phyloP scores from a whole-genome alignment of 1,140 invertebrate species.

The Tigriopus japonicus region DNA sequence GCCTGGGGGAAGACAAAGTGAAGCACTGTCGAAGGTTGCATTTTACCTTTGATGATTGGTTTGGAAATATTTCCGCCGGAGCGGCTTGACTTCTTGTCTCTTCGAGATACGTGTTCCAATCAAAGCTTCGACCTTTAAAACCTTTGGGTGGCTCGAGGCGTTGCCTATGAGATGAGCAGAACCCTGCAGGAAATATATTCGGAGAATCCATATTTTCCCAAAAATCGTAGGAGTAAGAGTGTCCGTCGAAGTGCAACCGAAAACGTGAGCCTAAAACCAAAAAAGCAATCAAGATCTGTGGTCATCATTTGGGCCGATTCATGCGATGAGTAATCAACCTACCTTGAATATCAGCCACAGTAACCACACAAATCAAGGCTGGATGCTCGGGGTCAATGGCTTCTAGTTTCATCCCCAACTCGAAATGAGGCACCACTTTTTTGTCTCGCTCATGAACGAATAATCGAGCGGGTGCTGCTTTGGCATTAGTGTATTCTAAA shows the following conservation, averaged over 20 bases:
- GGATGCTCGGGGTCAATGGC: conserved; percentile 10
- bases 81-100: conserved; percentile 52
- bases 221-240: conserved; percentile 70
- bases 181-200: conserved; percentile 81
- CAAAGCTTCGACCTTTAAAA: conserved; percentile 40
- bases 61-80: conserved; percentile 51
- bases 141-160: conserved; percentile 52
- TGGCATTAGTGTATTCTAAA: neutral
- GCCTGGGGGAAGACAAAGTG: neutral
- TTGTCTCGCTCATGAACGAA: neutral
- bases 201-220: conserved; percentile 79
- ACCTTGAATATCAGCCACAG: neutral
- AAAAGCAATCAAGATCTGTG: neutral
- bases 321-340: no score
- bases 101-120: conserved; percentile 66
- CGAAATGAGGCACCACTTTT: neutral
- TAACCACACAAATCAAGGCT: neutral
- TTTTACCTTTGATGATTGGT: conserved; percentile 26
- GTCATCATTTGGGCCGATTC: no score
- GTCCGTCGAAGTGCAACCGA: conserved; percentile 79
- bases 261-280: conserved; percentile 31
- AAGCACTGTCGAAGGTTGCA: no score
- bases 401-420: conserved; percentile 1
- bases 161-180: conserved; percentile 63
- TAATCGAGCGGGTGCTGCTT: neutral